Percentiles rank a stretch among this genome's conserved stretches.
phyloP scores from a whole-genome alignment of 2,113 vertebrate species.

The Lates calcarifer region DNA sequence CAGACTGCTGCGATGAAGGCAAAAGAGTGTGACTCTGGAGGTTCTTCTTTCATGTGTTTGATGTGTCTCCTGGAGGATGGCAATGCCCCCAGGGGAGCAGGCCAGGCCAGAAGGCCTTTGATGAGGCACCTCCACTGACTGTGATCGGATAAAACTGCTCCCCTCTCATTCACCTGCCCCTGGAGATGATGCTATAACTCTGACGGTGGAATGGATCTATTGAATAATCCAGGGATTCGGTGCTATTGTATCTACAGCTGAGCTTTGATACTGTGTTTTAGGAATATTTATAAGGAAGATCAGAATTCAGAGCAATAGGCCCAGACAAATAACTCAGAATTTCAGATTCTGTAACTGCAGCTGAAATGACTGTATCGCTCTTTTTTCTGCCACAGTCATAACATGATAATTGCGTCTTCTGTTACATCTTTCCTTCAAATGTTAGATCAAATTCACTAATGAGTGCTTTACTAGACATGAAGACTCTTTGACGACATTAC shows the following conservation, averaged over 20 bases:
- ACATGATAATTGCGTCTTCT: background rate
- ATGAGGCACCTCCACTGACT: slow-evolving; percentile 68
- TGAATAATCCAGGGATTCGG: slow-evolving; percentile 21
- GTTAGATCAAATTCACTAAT: background rate
- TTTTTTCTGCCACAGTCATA: slow-evolving; percentile 3
- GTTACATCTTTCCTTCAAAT: background rate
- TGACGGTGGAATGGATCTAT: slow-evolving; percentile 20
- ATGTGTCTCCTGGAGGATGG: slow-evolving; percentile 70
- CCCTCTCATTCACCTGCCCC: slow-evolving; percentile 57
- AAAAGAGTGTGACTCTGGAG: slow-evolving; percentile 58
- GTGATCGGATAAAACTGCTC: slow-evolving; percentile 66
- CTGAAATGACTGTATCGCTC: slow-evolving; percentile 10
- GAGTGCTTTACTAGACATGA: background rate
- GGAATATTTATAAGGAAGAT: slow-evolving; percentile 13
- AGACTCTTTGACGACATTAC: slow-evolving; percentile 12
- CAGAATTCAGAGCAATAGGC: slow-evolving; percentile 5
- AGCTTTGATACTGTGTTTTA: background rate
- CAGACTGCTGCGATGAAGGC: slow-evolving; percentile 48
- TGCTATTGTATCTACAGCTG: slow-evolving; percentile 1
- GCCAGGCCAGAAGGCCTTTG: slow-evolving; percentile 73
- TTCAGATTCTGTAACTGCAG: slow-evolving; percentile 2
- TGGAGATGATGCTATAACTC: slow-evolving; percentile 29
- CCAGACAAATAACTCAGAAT: background rate
- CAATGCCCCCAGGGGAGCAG: slow-evolving; percentile 58
- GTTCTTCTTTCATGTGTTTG: slow-evolving; percentile 74